These are phyloP conservation scores for Phrynocephalus guinanensis DNA, from an alignment of 2,797 vertebrate species.

Conservation along the genomic window DNA sequence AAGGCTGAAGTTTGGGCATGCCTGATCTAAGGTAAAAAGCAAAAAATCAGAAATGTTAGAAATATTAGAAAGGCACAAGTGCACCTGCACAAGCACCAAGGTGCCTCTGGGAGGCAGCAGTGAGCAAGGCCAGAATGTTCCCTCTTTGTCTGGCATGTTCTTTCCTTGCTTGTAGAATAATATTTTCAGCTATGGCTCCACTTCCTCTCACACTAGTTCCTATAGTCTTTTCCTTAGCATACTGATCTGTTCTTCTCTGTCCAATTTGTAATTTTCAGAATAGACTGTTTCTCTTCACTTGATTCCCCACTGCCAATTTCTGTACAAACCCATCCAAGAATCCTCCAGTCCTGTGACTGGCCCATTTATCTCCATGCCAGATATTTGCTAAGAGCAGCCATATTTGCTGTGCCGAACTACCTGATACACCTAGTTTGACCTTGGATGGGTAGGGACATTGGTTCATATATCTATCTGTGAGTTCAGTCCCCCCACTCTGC, in stretches of 20 bases:
- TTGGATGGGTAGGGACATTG: background rate
- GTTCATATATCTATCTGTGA: too few species aligned
- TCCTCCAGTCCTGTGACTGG: too few species aligned
- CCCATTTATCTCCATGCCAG: background rate
- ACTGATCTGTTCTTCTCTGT: too few species aligned
- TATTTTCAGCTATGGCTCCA: background rate
- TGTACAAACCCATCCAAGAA: too few species aligned
- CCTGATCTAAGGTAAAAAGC: background rate
- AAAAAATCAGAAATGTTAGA: background rate
- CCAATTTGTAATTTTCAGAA: too few species aligned
- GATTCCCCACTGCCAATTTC: too few species aligned
- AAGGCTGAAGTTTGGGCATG: too few species aligned
- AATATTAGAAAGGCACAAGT: background rate
- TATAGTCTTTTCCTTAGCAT: too few species aligned
- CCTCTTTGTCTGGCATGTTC: background rate
- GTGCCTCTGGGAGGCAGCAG: background rate
- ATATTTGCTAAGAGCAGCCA: background rate
- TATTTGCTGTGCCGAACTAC: background rate
- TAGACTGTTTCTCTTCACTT: too few species aligned
- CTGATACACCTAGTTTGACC: background rate
- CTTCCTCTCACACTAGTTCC: background rate
- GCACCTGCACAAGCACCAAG: background rate
- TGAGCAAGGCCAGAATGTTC: background rate
- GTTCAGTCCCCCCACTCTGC: too few species aligned
- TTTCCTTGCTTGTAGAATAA: background rate